Percentiles rank a stretch among this genome's conserved stretches.
These are phyloP conservation scores for Bombycilla garrulus DNA, from an alignment of 2,113 vertebrate species.

Conservation along the genomic window DNA sequence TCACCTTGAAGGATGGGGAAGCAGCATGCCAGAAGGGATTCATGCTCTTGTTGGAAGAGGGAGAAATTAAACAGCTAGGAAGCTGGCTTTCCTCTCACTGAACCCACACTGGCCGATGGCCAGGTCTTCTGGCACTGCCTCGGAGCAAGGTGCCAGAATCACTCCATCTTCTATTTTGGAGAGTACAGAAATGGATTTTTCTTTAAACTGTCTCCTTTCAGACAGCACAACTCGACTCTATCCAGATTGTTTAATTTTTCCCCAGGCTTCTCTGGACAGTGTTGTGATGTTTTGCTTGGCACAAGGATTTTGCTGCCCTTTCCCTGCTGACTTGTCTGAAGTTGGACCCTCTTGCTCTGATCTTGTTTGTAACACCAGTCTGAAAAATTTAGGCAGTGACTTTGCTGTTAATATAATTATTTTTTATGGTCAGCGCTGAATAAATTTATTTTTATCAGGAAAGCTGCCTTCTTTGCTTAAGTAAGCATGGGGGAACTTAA, in stretches of 20 bases:
- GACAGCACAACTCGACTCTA: neutral
- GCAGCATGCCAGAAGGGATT: neutral
- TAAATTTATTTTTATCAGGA: neutral
- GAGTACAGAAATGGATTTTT: neutral
- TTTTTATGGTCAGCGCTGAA: neutral
- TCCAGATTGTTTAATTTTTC: neutral
- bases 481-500: rapidly evolving
- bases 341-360: neutral
- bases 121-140: neutral
- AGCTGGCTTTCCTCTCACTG: neutral
- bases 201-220: neutral
- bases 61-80: rapidly evolving
- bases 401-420: neutral
- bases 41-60: neutral
- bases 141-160: neutral
- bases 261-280: neutral
- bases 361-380: neutral
- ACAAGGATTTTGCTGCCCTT: neutral
- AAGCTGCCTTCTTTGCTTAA: neutral
- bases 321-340: neutral
- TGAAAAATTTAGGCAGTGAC: neutral
- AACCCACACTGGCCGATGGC: neutral
- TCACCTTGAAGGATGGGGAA: neutral
- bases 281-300: neutral
- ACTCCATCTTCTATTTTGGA: neutral